These are phyloP conservation scores for Pristionchus mayeri DNA, from an alignment of 2,888 invertebrate genomes.

Conservation along the genomic window DNA sequence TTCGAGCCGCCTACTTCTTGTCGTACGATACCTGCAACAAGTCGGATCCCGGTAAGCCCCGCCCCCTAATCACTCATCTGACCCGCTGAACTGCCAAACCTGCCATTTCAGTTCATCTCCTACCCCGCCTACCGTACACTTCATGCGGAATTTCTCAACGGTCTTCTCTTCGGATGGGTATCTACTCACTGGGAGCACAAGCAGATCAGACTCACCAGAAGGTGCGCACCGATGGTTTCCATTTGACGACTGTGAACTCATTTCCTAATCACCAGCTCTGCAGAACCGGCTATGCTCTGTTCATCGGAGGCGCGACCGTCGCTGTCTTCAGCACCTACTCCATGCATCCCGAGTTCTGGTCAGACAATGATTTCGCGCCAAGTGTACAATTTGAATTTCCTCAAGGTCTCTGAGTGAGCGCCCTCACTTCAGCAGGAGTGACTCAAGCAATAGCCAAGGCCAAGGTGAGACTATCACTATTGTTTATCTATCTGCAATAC, in stretches of 20 bases:
- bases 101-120: conserved; percentile 68
- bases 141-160: conserved; percentile 73
- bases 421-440: conserved; percentile 92
- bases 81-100: not conserved
- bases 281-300: conserved; percentile 47
- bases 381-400: too few relatives aligned
- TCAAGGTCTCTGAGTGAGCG: too few relatives aligned
- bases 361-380: not conserved
- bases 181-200: conserved; percentile 12
- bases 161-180: conserved; percentile 67
- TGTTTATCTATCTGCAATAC: too few relatives aligned
- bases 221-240: not conserved
- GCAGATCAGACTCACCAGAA: conserved; percentile 29
- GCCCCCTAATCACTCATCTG: too few relatives aligned
- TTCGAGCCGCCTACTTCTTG: conserved; percentile 69
- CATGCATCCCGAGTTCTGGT: conserved; percentile 75
- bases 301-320: conserved; percentile 52
- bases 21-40: conserved; percentile 72
- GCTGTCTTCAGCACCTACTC: conserved; percentile 67
- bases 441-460: conserved; percentile 91
- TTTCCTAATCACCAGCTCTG: not conserved
- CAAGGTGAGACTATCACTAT: conserved; percentile 81
- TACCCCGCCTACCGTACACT: conserved; percentile 71
- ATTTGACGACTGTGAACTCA: not conserved
- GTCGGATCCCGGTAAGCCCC: conserved; percentile 72